Base-by-base conservation (phyloP, 2,113 vertebrate genomes). In the Ammodytes dubius region DNA sequence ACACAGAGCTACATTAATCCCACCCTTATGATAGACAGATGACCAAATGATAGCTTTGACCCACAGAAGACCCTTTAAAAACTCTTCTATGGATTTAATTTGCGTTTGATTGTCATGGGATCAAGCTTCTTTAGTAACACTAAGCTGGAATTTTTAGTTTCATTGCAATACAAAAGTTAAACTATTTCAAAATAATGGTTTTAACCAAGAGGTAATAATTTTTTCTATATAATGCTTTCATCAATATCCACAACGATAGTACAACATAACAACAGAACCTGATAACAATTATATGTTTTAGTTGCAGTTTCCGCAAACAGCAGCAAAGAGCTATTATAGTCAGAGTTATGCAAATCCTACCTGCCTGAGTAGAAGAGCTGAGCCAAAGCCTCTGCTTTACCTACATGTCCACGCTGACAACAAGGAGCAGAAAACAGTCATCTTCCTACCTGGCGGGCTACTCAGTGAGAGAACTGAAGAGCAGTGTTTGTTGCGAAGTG, bases 21-120 rank as follows among this genome's bases (percentile, higher is more conserved):
- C 72, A 77, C 74, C 84, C 60, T 68, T 70, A 87, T 89, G 27
- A 85, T 87, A 87, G 71, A 87, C 40, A 67, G 78, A 88, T 84
- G 85, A 79, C 13, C 66, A 90, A 50, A 68, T 85, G 79, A 91
- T 63, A 85, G 68, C 68, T 37, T 27, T 87, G 73, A 87, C 72
- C 87, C 54, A 11, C 5, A 68, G 46, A 45, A 50, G 77, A 89
- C 83, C 66, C 35, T 67, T 74, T 35, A 82, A 84, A 64, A 84
- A 65, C 68, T 37, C 53, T 7, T 42, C 7, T 8, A 11, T 66
- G 45, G 5, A 61, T 67, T 75, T 63, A 54, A 68, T 45, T 46
- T 46, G 64, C 52, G 69, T 9, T 17, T 35, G 67, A 27, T 63
- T 56, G 17, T 73, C 17, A 39, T 1, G n/a, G 19, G 57, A 10